A percentile compares a stretch with the other conserved stretches of the same genome.
phyloP scores from a whole-genome alignment of 2,113 vertebrate genomes.

The Psittacus erithacus region DNA sequence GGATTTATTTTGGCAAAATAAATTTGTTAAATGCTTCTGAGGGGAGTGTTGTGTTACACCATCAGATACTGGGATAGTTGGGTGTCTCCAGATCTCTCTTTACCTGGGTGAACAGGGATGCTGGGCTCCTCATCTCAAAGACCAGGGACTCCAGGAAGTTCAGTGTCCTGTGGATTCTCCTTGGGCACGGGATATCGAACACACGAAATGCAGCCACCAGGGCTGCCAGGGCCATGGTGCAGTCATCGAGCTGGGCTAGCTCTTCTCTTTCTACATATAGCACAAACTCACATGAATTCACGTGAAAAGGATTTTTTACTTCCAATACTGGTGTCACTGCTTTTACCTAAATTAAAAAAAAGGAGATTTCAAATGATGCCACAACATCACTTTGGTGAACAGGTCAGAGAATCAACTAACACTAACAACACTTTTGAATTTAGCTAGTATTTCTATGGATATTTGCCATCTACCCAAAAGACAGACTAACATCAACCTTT shows the following conservation, averaged over 20 bases:
- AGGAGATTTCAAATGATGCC: not conserved
- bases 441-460: not conserved
- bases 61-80: not conserved
- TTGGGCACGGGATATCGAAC: slow-evolving; percentile 50
- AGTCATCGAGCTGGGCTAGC: slow-evolving; percentile 54
- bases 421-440: not conserved
- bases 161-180: slow-evolving; percentile 61
- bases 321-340: slow-evolving; percentile 57
- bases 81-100: not conserved
- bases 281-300: slow-evolving; percentile 42
- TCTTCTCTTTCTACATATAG: slow-evolving; percentile 68
- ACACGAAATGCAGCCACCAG: slow-evolving; percentile 69
- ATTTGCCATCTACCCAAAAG: not conserved
- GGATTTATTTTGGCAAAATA: not conserved
- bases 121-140: slow-evolving; percentile 50
- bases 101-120: not conserved
- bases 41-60: not conserved
- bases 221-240: slow-evolving; percentile 43
- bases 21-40: not conserved
- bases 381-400: not conserved
- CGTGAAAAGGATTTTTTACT: slow-evolving; percentile 71
- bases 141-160: slow-evolving; percentile 70
- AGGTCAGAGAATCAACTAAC: not conserved
- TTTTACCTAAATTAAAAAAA: slow-evolving; percentile 49
- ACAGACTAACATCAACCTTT: not conserved